A percentile compares a stretch with the other conserved stretches of the same genome.
These are phyloP conservation scores for Conomelus anceps DNA, from an alignment of 2,888 invertebrate species.

Conservation along the genomic window DNA sequence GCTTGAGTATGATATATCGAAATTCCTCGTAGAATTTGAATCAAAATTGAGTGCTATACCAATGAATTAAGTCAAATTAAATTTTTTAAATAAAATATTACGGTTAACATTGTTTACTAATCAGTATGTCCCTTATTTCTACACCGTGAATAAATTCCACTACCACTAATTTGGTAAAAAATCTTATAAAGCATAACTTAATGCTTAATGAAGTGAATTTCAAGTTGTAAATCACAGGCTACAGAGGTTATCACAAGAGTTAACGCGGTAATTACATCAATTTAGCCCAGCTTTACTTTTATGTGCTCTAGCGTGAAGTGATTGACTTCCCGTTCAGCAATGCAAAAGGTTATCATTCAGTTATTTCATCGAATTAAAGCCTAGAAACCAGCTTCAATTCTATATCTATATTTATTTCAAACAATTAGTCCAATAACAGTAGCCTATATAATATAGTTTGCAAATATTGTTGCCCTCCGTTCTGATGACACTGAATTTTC, in stretches of 20 bases:
- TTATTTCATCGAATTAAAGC: not conserved
- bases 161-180: not conserved
- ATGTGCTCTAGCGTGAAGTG: not conserved
- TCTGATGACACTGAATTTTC: not conserved
- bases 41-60: too few species aligned
- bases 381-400: not conserved
- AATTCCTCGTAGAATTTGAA: too few species aligned
- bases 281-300: not conserved
- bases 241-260: not conserved
- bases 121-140: too few species aligned
- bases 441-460: not conserved
- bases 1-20: too few species aligned
- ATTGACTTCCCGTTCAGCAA: not conserved
- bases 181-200: not conserved
- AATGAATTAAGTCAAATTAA: too few species aligned
- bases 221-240: not conserved
- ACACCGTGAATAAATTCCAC: too few species aligned
- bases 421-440: not conserved
- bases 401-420: not conserved
- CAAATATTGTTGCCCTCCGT: not conserved
- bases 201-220: too few species aligned
- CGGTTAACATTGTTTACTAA: too few species aligned
- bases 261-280: not conserved
- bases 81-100: too few species aligned
- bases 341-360: not conserved